These are phyloP conservation scores for Papilio elwesi DNA, from an alignment of 2,888 invertebrate species.

Conservation along the genomic window DNA sequence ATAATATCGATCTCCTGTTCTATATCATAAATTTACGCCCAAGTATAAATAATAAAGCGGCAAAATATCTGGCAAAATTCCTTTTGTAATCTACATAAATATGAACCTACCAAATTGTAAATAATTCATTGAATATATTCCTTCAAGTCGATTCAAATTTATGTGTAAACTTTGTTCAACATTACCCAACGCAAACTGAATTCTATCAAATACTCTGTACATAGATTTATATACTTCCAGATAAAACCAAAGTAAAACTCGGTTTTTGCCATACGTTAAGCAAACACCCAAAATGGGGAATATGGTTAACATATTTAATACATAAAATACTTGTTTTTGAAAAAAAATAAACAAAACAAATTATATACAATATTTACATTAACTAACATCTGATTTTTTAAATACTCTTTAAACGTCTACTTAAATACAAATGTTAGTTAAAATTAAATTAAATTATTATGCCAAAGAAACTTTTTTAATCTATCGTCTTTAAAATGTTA, in stretches of 20 bases:
- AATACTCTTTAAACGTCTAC: no score
- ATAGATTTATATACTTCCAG: not conserved
- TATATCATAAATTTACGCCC: not conserved
- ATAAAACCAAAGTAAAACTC: not conserved
- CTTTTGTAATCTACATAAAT: constrained; percentile 32
- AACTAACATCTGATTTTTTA: no score
- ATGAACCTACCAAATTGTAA: constrained; percentile 20
- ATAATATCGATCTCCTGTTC: no score
- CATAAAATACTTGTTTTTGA: not conserved
- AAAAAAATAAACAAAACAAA: no score
- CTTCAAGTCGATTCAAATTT: constrained; percentile 34
- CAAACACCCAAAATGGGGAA: no score
- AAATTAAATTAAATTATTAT: no score
- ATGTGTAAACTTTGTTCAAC: constrained; percentile 33
- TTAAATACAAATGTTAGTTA: no score
- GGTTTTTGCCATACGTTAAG: not conserved
- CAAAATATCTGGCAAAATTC: not conserved
- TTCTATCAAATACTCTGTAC: constrained; percentile 9
- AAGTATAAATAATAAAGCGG: constrained; percentile 1
- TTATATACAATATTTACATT: no score
- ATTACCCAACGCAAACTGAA: constrained; percentile 21
- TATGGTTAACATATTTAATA: not conserved
- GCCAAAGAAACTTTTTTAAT: no score
- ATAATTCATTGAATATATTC: constrained; percentile 32
- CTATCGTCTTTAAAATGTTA: no score